These are phyloP conservation scores for Darevskia nairensis DNA, from an alignment of 2,797 vertebrate species.

Conservation along the genomic window DNA sequence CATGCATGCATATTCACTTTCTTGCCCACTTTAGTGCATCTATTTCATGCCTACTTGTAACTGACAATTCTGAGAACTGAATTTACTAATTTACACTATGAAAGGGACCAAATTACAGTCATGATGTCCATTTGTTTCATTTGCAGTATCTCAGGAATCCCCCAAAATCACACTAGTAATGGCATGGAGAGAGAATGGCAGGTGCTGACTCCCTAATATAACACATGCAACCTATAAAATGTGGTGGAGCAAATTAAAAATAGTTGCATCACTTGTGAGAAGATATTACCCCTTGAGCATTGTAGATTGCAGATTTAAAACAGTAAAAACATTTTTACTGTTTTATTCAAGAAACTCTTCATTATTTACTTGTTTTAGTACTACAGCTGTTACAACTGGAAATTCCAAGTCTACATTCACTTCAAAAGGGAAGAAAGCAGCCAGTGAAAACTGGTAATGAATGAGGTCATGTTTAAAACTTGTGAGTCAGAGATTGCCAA, in stretches of 20 bases:
- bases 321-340: too few relatives aligned
- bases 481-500: conserved; percentile 61
- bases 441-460: conserved; percentile 58
- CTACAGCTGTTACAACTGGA: background rate
- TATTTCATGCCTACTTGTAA: background rate
- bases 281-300: background rate
- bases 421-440: conserved; percentile 41
- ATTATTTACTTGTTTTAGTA: conserved; percentile 23
- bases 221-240: background rate
- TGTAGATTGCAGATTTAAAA: background rate
- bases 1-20: too few relatives aligned
- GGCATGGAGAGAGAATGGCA: background rate
- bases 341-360: background rate
- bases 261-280: background rate
- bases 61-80: background rate
- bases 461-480: conserved; percentile 61
- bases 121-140: background rate
- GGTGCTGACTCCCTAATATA: background rate
- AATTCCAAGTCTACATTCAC: background rate
- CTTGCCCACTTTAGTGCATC: background rate
- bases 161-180: too few relatives aligned
- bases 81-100: background rate
- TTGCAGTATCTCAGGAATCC: background rate
- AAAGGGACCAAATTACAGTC: background rate
- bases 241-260: background rate